Base-by-base conservation (phyloP, 2,797 vertebrate species). In the Lacerta agilis region DNA sequence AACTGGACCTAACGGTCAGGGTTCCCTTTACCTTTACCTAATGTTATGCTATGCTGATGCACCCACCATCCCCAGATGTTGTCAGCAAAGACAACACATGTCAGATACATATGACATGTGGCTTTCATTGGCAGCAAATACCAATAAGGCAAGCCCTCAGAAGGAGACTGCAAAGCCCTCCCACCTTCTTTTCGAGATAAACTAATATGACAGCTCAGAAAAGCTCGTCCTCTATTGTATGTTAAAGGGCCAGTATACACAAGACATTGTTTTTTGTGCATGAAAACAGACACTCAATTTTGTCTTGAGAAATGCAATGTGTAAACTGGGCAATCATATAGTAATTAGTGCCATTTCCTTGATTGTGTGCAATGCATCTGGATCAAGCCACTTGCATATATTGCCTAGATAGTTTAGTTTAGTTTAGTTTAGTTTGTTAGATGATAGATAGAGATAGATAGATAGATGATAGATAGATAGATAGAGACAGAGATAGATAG, bases 251-350 rank as follows among this genome's bases (percentile, higher is more conserved):
- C 10, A 72, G 49, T 73, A 36, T 43, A 72, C 8, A 73, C 9
- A 17, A 17, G 3, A 45, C 18, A 38, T 73, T 75, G 73, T 81
- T 45, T 55, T 82, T 7, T 76, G 67, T 75, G 29, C 41, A 66
- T 43, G 58, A 49, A n/a, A 75, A 13, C 58, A 87, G 55, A 87
- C 55, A 64, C 33, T 82, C 58, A 64, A 20, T 8, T 66, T 75
- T 82, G 43, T 86, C 38, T 41, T 29, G 29, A 29, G 38, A 87
- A 82, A 86, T 86, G 43, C 25, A 79, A 87, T 45, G 41, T 78
- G 41, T 33, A 33, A 82, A 33, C 20, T 67, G 55, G 23, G 27
- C 86, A 75, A 75, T 75, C 29, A 36, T 25, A 33, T 8, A 43
- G 41, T 43, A 58, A 73, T 64, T 36, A 87, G 38, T 69, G 64